phyloP scores from a whole-genome alignment of 2,797 vertebrate species.

The Tauraco hartlaubi region DNA sequence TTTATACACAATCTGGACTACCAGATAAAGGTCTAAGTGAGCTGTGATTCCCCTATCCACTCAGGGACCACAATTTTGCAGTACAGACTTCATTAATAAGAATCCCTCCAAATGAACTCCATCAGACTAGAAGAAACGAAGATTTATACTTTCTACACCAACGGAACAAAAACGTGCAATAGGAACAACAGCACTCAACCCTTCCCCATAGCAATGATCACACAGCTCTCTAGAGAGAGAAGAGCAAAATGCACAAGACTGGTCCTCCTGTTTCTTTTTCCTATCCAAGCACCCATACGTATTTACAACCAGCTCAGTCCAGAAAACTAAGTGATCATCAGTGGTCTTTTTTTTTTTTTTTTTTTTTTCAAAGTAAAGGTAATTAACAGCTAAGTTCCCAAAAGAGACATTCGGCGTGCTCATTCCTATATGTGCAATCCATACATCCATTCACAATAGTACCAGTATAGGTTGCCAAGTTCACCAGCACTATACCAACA shows the following conservation, averaged over 20 bases:
- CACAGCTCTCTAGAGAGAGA: not conserved
- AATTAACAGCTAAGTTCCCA: not conserved
- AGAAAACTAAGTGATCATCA: not conserved
- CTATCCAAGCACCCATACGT: not conserved
- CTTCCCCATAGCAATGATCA: not conserved
- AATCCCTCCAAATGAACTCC: not conserved
- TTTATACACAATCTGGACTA: not conserved
- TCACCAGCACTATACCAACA: not conserved
- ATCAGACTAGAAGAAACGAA: not conserved
- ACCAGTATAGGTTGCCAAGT: not conserved
- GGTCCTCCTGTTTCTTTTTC: not conserved
- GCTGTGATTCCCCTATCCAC: not conserved
- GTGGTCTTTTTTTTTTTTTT: not conserved
- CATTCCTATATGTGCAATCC: not conserved
- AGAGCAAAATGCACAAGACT: not conserved
- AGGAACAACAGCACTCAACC: not conserved
- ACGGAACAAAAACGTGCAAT: not conserved
- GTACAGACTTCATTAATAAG: not conserved
- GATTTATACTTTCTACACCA: not conserved
- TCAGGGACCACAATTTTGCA: not conserved
- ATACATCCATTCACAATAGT: not conserved
- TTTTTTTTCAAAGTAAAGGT: not conserved
- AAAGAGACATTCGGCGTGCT: not conserved
- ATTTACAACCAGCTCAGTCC: not conserved
- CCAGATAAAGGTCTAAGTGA: not conserved